Evolutionary conservation across 2,113 vertebrate species (phyloP).

Genomic region (Serinus canaria): DNA sequence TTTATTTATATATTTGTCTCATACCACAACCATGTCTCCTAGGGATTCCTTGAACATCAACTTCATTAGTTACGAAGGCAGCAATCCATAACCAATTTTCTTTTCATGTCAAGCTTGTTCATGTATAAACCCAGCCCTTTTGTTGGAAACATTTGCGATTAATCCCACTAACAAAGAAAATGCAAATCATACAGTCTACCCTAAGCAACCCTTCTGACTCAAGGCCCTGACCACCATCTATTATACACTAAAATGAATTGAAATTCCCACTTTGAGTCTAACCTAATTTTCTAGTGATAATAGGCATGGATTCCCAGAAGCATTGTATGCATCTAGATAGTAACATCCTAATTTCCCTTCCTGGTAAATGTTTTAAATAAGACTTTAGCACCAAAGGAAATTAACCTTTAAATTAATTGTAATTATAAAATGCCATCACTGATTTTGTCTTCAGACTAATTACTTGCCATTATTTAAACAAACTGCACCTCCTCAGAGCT

Average conservation of each 20-base stretch:
- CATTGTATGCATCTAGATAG: slow-evolving; percentile 72
- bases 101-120: slow-evolving; percentile 74
- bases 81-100: slow-evolving; percentile 82
- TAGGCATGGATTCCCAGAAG: slow-evolving; percentile 77
- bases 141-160: slow-evolving; percentile 79
- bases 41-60: slow-evolving; percentile 71
- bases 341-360: slow-evolving; percentile 80
- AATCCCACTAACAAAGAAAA: slow-evolving; percentile 78
- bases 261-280: slow-evolving; percentile 74
- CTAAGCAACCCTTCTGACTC: slow-evolving; percentile 61
- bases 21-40: slow-evolving; percentile 38
- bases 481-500: slow-evolving; percentile 71
- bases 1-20: slow-evolving; percentile 38
- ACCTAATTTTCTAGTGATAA: slow-evolving; percentile 82
- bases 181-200: slow-evolving; percentile 69
- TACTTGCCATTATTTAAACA: slow-evolving; percentile 83
- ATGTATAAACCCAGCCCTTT: slow-evolving; percentile 71
- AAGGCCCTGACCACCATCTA: slow-evolving; percentile 66
- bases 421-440: slow-evolving; percentile 80
- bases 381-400: slow-evolving; percentile 81
- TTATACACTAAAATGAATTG: slow-evolving; percentile 75
- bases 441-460: slow-evolving; percentile 83
- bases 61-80: slow-evolving; percentile 79
- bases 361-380: slow-evolving; percentile 84
- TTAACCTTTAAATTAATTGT: slow-evolving; percentile 85